These are phyloP conservation scores for Wasmannia auropunctata DNA, from an alignment of 1,140 invertebrate species.

Conservation along the genomic window DNA sequence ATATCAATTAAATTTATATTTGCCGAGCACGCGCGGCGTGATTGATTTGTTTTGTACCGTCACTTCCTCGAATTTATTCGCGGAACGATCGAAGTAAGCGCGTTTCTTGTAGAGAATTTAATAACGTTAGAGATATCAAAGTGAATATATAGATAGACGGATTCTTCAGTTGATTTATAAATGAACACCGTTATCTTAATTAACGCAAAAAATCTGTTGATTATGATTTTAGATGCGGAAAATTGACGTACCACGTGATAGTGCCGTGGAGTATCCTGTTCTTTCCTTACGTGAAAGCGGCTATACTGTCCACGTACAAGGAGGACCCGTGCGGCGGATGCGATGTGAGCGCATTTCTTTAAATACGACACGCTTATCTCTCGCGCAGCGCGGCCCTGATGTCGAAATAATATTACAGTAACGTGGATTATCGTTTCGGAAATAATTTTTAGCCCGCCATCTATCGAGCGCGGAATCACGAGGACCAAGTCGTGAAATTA, in stretches of 20 bases:
- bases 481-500: neutral
- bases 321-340: slow-evolving; percentile 82
- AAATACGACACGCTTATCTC: neutral
- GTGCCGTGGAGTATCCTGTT: slow-evolving; percentile 82
- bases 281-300: slow-evolving; percentile 83
- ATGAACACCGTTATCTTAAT: too few relatives aligned
- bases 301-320: slow-evolving; percentile 81
- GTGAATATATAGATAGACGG: too few relatives aligned
- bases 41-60: neutral
- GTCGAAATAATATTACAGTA: neutral
- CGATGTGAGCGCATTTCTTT: slow-evolving; percentile 47
- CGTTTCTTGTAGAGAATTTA: too few relatives aligned
- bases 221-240: slow-evolving; percentile 78
- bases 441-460: slow-evolving; percentile 7
- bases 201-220: too few relatives aligned
- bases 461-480: neutral
- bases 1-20: neutral
- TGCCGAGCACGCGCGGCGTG: neutral
- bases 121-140: too few relatives aligned
- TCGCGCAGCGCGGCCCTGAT: neutral
- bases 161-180: too few relatives aligned
- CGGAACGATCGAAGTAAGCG: neutral
- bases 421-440: neutral
- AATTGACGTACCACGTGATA: slow-evolving; percentile 80
- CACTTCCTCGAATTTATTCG: neutral